Evolutionary conservation across 2,797 vertebrate species (phyloP).

Genomic region (Pantherophis vulpinus): DNA sequence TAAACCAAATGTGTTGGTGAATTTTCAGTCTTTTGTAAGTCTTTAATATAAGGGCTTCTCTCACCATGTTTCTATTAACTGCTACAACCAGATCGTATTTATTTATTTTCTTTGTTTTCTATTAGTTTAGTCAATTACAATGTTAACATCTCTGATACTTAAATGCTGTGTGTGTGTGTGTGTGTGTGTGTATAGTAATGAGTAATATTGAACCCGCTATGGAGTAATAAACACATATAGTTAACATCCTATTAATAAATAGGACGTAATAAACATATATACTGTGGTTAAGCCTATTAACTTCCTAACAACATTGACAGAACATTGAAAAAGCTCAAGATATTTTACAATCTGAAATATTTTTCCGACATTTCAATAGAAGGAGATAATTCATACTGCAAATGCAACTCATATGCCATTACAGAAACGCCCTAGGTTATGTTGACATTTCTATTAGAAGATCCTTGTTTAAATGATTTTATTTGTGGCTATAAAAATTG

Average conservation of each 20-base stretch:
- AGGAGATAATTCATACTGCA: background rate
- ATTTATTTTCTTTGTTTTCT: background rate
- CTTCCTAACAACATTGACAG: background rate
- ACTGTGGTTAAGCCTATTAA: background rate
- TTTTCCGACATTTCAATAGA: background rate
- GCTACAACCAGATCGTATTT: background rate
- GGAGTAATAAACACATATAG: background rate
- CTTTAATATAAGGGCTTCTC: background rate
- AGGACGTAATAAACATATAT: background rate
- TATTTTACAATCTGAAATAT: background rate
- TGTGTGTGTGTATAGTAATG: background rate
- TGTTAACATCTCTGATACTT: background rate
- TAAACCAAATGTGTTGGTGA: background rate
- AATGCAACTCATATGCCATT: constrained; percentile 3
- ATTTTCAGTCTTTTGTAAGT: background rate
- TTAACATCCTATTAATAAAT: too few species aligned
- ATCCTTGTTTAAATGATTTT: accelerated
- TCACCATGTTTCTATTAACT: background rate
- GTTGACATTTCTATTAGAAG: background rate
- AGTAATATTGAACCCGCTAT: background rate
- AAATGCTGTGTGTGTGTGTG: background rate
- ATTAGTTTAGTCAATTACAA: background rate
- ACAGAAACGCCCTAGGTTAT: accelerated
- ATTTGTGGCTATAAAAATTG: background rate
- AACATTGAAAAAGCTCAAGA: background rate